These are phyloP conservation scores for Heliothis virescens DNA, from an alignment of 1,140 invertebrate genomes.

Conservation along the genomic window DNA sequence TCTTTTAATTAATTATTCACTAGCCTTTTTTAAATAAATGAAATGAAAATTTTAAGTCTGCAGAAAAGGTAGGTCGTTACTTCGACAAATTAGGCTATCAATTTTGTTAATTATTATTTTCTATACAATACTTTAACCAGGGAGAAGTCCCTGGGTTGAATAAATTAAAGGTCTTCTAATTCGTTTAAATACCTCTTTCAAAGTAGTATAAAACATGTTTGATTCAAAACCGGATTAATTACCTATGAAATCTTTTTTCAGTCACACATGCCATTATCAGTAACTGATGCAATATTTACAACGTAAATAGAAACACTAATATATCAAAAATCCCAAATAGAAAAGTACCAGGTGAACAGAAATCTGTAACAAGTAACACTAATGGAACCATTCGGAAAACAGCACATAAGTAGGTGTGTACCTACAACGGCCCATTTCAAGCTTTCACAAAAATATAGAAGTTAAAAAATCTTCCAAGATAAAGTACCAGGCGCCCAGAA, in stretches of 20 bases:
- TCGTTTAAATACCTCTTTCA: too few relatives aligned
- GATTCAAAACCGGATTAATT: too few relatives aligned
- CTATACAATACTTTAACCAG: constrained; percentile 27
- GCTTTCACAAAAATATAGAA: neutral
- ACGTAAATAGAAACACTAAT: too few relatives aligned
- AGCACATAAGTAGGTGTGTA: neutral
- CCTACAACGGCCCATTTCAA: too few relatives aligned
- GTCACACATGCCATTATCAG: too few relatives aligned
- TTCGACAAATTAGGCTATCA: constrained; percentile 36
- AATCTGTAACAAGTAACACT: too few relatives aligned
- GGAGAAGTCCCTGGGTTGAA: neutral
- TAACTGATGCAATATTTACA: too few relatives aligned
- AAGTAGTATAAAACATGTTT: too few relatives aligned
- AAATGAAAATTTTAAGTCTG: constrained; percentile 21
- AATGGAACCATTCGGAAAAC: neutral
- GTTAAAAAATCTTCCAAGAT: neutral
- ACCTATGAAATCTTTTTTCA: too few relatives aligned
- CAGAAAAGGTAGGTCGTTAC: constrained; percentile 28
- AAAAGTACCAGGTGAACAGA: too few relatives aligned
- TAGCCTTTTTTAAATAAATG: constrained; percentile 35
- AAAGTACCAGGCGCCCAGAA: constrained; percentile 18
- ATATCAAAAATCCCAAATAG: too few relatives aligned
- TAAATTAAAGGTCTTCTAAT: neutral
- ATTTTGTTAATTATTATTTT: constrained; percentile 32
- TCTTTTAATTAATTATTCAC: constrained; percentile 26